These are phyloP conservation scores for Diabrotica balteata DNA, from an alignment of 2,888 invertebrate genomes.

Conservation along the genomic window DNA sequence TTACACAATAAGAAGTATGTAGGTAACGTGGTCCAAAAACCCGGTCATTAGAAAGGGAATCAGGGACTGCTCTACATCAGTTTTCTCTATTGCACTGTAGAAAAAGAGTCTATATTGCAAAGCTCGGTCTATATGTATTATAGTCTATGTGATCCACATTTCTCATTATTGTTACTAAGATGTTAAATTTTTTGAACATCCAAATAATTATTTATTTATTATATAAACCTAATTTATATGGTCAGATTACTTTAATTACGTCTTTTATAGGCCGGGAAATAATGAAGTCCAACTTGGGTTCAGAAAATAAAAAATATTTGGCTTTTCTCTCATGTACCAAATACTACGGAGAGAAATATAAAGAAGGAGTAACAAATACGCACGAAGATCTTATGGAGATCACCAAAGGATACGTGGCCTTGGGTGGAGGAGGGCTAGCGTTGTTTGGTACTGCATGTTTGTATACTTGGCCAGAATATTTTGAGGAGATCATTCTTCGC, in stretches of 20 bases:
- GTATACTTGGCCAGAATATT: constrained; percentile 84
- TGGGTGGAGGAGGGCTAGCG: constrained; percentile 91
- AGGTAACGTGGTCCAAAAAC: no score
- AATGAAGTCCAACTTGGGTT: constrained; percentile 72
- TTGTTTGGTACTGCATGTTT: constrained; percentile 89
- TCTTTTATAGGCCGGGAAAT: constrained; percentile 81
- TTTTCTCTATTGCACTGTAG: no score
- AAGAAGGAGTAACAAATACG: constrained; percentile 65
- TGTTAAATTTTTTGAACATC: no score
- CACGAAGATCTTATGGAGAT: constrained; percentile 74
- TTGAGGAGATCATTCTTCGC: constrained; percentile 70
- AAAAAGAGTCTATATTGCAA: no score
- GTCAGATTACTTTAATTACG: background rate
- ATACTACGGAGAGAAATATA: constrained; percentile 46
- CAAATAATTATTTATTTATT: no score
- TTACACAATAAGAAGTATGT: no score
- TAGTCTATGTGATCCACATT: no score
- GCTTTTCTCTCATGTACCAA: constrained; percentile 89
- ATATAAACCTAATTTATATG: no score
- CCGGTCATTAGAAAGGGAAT: no score
- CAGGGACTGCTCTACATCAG: no score
- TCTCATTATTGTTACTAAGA: no score
- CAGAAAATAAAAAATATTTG: constrained; percentile 80
- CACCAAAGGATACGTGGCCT: constrained; percentile 84
- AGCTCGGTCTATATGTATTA: no score